Evolutionary conservation across 2,113 vertebrate genomes (phyloP), one percentile per base, ranked within the genome.

Genomic region (Melanotaenia duboulayi): DNA sequence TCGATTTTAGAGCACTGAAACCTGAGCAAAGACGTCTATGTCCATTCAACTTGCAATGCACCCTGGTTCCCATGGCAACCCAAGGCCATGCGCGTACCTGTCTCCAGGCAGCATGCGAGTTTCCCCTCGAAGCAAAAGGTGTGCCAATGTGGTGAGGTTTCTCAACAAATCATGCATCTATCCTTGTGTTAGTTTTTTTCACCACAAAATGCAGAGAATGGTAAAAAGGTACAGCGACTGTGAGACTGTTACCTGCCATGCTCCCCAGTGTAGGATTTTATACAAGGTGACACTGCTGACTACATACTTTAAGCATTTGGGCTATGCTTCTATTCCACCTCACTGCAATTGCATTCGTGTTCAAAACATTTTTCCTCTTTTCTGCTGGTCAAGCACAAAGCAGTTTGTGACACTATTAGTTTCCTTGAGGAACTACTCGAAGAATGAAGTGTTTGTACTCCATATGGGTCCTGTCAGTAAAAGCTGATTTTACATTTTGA

Each of bases 1-100:
- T 92, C 35, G 82, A 89, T 93, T 79, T 2, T 4, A 39, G 52
- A 39, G 63, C 22, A n/a, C 56, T 84, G 78, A 75, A 54, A 88
- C 80, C 82, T 61, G 56, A 57, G 73, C 71, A 52, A 69, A 72
- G 76, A 74, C 73, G 28, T 50, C 62, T 75, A 62, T 65, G 84
- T 80, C 80, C 54, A 2, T 23, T 82, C 76, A 20, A 22, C 82
- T 79, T 24, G 9, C 71, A 46, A 28, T 78, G 77, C 59, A 80
- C 69, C 65, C 63, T 14, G 65, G 88, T 92, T 89, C 55, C 91
- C 89, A 87, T 92, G 82, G 89, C 81, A 91, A 93, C 91, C 63
- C 2, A 11, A 76, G 58, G 59, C 76, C 11, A 23, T 67, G 78
- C 61, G 1, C 65, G 74, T 70, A 60, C 73, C 32, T 52, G 82